Percentiles rank a stretch among this genome's conserved stretches.
These are phyloP conservation scores for Amniataba percoides DNA, from an alignment of 2,797 vertebrate genomes.

Conservation along the genomic window DNA sequence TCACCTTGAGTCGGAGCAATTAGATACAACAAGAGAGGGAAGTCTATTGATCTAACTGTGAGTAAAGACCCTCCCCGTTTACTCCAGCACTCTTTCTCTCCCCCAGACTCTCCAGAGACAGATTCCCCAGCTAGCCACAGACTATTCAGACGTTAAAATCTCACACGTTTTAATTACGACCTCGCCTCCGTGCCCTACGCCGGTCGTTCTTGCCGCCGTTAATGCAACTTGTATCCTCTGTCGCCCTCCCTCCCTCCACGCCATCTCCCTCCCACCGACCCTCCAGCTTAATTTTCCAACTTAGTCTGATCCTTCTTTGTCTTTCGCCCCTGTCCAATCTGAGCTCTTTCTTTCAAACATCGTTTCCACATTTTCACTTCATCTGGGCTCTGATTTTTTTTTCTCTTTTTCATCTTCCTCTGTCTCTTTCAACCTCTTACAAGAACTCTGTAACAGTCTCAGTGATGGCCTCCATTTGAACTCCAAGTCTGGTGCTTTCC, in stretches of 20 bases:
- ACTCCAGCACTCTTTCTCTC: slow-evolving; percentile 10
- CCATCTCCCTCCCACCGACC: not conserved
- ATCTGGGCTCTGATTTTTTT: slow-evolving; percentile 18
- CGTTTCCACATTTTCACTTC: slow-evolving; percentile 43
- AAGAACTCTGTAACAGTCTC: slow-evolving; percentile 17
- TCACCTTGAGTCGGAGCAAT: slow-evolving; percentile 70
- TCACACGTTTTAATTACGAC: slow-evolving; percentile 75
- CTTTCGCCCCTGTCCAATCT: slow-evolving; percentile 6
- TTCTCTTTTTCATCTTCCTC: slow-evolving; percentile 9
- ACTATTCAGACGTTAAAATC: slow-evolving; percentile 73
- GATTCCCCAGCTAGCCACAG: slow-evolving; percentile 48
- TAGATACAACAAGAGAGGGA: slow-evolving; percentile 64
- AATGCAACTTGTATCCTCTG: slow-evolving; percentile 23
- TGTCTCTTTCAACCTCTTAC: slow-evolving; percentile 22
- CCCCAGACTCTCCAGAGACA: slow-evolving; percentile 55
- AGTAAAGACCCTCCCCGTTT: slow-evolving; percentile 54
- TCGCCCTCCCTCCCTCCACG: slow-evolving; percentile 20
- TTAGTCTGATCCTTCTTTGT: slow-evolving; percentile 54
- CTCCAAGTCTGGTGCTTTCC: slow-evolving; percentile 46
- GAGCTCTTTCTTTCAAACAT: slow-evolving; percentile 22
- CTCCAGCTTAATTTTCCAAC: slow-evolving; percentile 39
- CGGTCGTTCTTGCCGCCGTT: slow-evolving; percentile 14
- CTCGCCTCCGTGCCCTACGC: slow-evolving; percentile 28
- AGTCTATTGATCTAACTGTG: slow-evolving; percentile 74
- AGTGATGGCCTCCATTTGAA: slow-evolving; percentile 62